Evolutionary conservation across 2,797 vertebrate genomes (phyloP), one percentile per base, ranked within the genome.

Genomic region (Eulemur coronatus): DNA sequence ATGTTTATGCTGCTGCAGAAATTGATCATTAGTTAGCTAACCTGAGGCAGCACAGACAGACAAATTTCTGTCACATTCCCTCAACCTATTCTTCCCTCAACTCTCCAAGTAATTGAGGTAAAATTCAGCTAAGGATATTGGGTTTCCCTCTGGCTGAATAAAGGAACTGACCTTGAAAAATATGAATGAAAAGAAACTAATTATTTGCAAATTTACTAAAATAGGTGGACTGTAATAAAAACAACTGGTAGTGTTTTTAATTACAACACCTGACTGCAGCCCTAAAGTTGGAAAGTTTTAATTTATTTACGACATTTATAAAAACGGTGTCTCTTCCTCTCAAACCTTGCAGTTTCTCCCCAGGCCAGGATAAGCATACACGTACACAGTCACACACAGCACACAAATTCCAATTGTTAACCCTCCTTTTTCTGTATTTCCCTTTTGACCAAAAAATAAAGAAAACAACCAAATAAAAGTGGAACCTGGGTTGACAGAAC

Each of bases 111-210:
- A 95, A 90, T 43, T 55, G 26, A 75, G 65, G 38, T 79, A 94
- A 90, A 92, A 95, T 28, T 73, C 73, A 91, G 38, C 26, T 80
- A 48, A 87, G 43, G n/a, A 76, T 87, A 67, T 18, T 35, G 26
- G 26, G 35, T 63, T 95, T 94, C 38, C 43, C 84, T 94, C 57
- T 78, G 57, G 35, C 33, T 61, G 48, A 75, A 59, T 15, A 95
- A 52, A 94, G 67, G 61, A 76, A 88, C 17, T 69, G 50, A 50
- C 63, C 75, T 73, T 87, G 52, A 92, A 89, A 94, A 96, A 55
- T 13, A 76, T 20, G 91, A 89, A 38, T 79, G 43, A 81, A 94
- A 84, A 91, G 13, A 43, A 91, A 91, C 22, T 38, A 95, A 87
- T 73, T 89, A 72, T 86, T 59, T 69, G 38, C 13, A 81, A 88